Conservation (phyloP, 2,888 invertebrate species). For the Drosophila picticornis region DNA sequence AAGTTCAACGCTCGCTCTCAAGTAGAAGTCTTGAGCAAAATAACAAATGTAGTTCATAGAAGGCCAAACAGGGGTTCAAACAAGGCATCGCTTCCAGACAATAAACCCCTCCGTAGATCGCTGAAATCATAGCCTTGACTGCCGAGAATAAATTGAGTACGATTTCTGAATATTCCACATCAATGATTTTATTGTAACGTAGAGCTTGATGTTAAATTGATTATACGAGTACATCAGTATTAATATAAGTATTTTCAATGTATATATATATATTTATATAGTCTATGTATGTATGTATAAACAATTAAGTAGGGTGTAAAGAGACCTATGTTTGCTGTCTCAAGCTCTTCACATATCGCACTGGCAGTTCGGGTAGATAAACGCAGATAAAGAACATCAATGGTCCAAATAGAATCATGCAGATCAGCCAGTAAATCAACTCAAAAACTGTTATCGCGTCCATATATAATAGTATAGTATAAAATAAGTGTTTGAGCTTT, state of each 20-base stretch:
- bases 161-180: slow-evolving; percentile 19
- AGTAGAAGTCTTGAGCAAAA: slow-evolving; percentile 6
- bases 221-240: slow-evolving; percentile 49
- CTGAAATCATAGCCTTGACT: slow-evolving; percentile 30
- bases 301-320: slow-evolving; percentile 37
- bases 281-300: slow-evolving; percentile 54
- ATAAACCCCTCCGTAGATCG: slow-evolving; percentile 5
- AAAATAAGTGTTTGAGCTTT: slow-evolving; percentile 4
- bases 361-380: slow-evolving; percentile 89
- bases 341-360: slow-evolving; percentile 88
- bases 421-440: slow-evolving; percentile 87
- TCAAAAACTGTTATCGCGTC: slow-evolving; percentile 72
- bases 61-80: slow-evolving; percentile 26
- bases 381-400: slow-evolving; percentile 88
- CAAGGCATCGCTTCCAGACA: neutral
- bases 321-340: slow-evolving; percentile 64
- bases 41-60: slow-evolving; percentile 19
- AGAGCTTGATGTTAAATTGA: slow-evolving; percentile 27
- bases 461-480: slow-evolving; percentile 53
- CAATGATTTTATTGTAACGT: slow-evolving; percentile 47
- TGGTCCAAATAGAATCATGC: slow-evolving; percentile 89
- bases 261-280: slow-evolving; percentile 15
- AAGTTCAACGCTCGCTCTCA: slow-evolving; percentile 46
- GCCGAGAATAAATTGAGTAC: slow-evolving; percentile 1
- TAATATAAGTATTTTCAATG: slow-evolving; percentile 12